Percentiles rank a stretch among this genome's conserved stretches.
These are phyloP conservation scores for Carposina sasakii DNA, from an alignment of 1,140 invertebrate genomes.

Conservation along the genomic window DNA sequence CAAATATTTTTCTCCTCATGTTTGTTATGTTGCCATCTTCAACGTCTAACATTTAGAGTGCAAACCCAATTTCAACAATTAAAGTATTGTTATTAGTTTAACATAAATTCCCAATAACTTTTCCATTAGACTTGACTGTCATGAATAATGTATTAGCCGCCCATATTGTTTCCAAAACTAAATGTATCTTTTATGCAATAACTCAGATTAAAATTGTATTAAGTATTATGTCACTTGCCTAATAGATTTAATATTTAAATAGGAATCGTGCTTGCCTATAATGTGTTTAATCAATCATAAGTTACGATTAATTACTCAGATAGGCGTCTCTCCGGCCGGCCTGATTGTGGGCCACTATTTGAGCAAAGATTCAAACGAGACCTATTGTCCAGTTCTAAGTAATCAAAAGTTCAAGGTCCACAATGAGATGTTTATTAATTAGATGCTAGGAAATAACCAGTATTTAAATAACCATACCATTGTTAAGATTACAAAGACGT, in stretches of 20 bases:
- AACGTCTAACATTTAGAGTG: constrained; percentile 19
- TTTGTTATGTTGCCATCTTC: not conserved
- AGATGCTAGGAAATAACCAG: constrained; percentile 52
- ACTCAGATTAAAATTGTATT: constrained; percentile 59
- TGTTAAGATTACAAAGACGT: constrained; percentile 51
- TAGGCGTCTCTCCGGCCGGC: constrained; percentile 43
- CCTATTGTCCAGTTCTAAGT: constrained; percentile 57
- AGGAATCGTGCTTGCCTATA: constrained; percentile 60
- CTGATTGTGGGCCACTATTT: constrained; percentile 47
- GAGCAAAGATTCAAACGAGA: constrained; percentile 52
- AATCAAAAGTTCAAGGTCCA: constrained; percentile 66
- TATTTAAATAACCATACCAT: constrained; percentile 43
- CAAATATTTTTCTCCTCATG: not conserved
- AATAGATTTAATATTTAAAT: constrained; percentile 70
- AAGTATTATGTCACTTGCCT: constrained; percentile 60
- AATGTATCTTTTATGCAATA: constrained; percentile 52
- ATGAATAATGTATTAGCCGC: constrained; percentile 50
- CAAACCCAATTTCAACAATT: constrained; percentile 35
- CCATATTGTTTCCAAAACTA: constrained; percentile 60
- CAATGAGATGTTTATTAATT: constrained; percentile 68
- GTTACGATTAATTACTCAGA: constrained; percentile 67
- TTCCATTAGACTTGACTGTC: constrained; percentile 35
- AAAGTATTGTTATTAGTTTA: constrained; percentile 43
- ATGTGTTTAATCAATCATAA: constrained; percentile 72
- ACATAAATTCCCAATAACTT: constrained; percentile 49